Evolutionary conservation across 2,797 vertebrate genomes (phyloP), one percentile per base, ranked within the genome.

Genomic region (Synanceia verrucosa): DNA sequence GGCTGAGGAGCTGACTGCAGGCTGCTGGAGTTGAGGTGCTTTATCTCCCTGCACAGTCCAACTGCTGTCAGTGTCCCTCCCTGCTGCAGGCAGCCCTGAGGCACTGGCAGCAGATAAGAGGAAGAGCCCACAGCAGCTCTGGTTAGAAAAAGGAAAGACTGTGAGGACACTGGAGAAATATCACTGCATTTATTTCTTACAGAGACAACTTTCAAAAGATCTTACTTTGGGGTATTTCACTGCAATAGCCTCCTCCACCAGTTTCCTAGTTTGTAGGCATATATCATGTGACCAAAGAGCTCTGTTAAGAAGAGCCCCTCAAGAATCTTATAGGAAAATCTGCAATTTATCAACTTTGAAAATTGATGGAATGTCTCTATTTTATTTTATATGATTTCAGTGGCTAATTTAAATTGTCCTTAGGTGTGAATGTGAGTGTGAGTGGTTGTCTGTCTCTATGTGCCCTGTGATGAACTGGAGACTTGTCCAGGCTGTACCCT

Each of bases 11-110:
- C 63, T 36, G 74, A 80, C 51, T 66, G 56, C 18, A n/a, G 74
- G 58, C 72, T 79, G 74, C 84, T 24, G 79, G 66, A 80, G 78
- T 79, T 59, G 70, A 79, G 81, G 70, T 78, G 82, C 74, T 92
- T 94, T 95, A 95, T 95, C 94, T 94, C 71, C 13, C 65, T 67
- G 80, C 48, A 86, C 94, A 94, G 93, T 90, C 84, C 88, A 91
- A 91, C 92, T 79, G 86, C 90, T 91, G 88, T 69, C 69, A 73
- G 79, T 13, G 88, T 76, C 82, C 83, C 83, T 88, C 85, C 91
- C 90, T 88, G 70, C 72, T 78, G 82, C 85, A 87, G 82, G 79
- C 83, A 81, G 66, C 76, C 85, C 79, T 4, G 26, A 76, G 73
- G 82, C 72, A 37, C 85, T 94, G 93, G 92, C 87, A 86, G 76